Conservation (phyloP, 2,113 vertebrate genomes). For the Patagioenas fasciata region DNA sequence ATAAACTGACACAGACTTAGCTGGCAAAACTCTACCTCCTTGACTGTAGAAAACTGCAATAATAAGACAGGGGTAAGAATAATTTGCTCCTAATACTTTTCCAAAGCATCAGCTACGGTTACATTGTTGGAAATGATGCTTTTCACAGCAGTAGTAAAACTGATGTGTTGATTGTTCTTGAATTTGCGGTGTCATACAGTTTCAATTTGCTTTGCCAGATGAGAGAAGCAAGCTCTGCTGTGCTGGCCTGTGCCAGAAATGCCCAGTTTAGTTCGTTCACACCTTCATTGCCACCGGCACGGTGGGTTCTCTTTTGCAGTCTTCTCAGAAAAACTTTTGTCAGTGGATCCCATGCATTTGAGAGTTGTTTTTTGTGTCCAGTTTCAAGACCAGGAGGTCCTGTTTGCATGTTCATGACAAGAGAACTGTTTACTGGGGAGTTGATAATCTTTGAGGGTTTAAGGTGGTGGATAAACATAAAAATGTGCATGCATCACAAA, state of each 20-base stretch:
- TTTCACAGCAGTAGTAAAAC: neutral
- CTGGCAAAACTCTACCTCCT: neutral
- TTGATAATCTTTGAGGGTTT: neutral
- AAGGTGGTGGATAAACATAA: neutral
- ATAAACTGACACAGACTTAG: neutral
- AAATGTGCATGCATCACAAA: neutral
- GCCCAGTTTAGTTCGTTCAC: neutral
- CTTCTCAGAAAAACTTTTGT: neutral
- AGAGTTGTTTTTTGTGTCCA: neutral
- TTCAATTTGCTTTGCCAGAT: neutral
- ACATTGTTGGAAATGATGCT: neutral
- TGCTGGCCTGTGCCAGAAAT: neutral
- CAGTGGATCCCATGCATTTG: fast-evolving
- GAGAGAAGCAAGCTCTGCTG: neutral
- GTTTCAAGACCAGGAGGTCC: neutral
- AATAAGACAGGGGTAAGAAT: neutral
- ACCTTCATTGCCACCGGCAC: neutral
- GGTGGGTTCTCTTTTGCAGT: neutral
- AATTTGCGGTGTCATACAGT: neutral
- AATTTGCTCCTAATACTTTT: neutral
- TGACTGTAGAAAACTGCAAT: neutral
- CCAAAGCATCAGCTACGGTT: neutral
- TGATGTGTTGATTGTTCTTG: neutral
- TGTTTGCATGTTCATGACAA: fast-evolving
- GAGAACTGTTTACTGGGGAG: too few species aligned